Percentiles rank a stretch among this genome's conserved stretches.
phyloP scores from a whole-genome alignment of 2,888 invertebrate species.

The Drosophila emarginata region DNA sequence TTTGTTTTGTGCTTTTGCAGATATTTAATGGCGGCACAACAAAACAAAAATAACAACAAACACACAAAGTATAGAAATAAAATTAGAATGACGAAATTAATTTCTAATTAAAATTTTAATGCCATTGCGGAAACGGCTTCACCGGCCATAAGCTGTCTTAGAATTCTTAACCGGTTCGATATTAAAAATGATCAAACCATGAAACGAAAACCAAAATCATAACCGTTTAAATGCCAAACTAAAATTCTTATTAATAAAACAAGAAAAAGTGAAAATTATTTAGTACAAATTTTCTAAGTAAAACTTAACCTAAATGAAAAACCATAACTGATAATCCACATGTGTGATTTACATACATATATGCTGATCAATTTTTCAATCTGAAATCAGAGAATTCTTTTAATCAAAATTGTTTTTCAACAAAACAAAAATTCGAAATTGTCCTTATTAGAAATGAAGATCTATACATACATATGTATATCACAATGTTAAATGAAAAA shows the following conservation, averaged over 20 bases:
- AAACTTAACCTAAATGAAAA: too few relatives aligned
- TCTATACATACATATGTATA: too few relatives aligned
- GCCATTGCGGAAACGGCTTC: background rate
- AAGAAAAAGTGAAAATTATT: too few relatives aligned
- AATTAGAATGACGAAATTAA: conserved; percentile 2
- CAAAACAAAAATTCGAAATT: too few relatives aligned
- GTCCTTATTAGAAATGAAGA: too few relatives aligned
- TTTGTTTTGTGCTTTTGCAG: conserved; percentile 47
- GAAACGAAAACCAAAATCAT: background rate
- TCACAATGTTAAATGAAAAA: too few relatives aligned
- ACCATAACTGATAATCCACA: too few relatives aligned
- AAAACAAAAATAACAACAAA: conserved; percentile 12
- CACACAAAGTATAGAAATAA: background rate
- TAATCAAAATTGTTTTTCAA: too few relatives aligned
- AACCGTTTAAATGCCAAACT: background rate
- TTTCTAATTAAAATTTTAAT: background rate
- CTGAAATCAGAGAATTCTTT: too few relatives aligned
- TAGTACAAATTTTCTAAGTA: too few relatives aligned
- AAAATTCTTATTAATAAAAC: background rate
- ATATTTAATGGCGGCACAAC: conserved; percentile 53
- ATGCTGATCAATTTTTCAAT: too few relatives aligned
- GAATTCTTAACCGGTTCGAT: background rate
- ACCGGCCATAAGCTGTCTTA: background rate
- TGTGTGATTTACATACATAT: too few relatives aligned
- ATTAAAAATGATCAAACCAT: background rate